Percentiles rank a stretch among this genome's conserved stretches.
Evolutionary conservation across 2,113 vertebrate genomes (phyloP).

Genomic region (Thryonomys swinderianus): DNA sequence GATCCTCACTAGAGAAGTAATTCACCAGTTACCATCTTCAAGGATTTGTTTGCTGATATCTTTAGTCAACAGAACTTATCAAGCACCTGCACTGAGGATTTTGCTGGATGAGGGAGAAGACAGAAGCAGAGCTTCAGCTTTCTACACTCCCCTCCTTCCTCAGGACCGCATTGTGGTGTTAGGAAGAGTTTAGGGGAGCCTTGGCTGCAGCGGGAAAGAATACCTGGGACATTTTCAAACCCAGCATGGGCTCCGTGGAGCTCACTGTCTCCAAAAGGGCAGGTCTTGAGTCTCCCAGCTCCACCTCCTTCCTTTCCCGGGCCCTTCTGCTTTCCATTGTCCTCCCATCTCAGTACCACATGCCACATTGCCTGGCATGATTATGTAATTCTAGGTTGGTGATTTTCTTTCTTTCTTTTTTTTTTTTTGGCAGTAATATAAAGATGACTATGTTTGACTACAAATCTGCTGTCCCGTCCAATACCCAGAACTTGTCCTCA

Average conservation of each 20-base stretch:
- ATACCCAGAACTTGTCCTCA: not conserved
- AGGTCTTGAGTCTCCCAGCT: not conserved
- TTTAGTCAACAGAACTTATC: not conserved
- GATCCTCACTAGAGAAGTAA: not conserved
- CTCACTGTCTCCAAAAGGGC: not conserved
- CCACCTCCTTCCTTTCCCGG: fast-evolving
- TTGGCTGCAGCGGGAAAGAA: not conserved
- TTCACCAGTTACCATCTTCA: not conserved
- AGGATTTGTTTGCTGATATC: not conserved
- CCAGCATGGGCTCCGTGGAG: too few relatives aligned
- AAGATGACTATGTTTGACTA: too few relatives aligned
- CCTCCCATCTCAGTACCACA: too few relatives aligned
- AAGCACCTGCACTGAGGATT: not conserved
- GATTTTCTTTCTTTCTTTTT: too few relatives aligned
- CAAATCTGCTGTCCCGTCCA: too few relatives aligned
- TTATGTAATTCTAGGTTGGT: too few relatives aligned
- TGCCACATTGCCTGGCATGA: too few relatives aligned
- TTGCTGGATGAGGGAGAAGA: not conserved
- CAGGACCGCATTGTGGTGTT: not conserved
- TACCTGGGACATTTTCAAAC: fast-evolving
- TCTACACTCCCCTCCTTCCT: not conserved
- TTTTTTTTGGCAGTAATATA: too few relatives aligned
- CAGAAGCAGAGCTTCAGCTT: not conserved
- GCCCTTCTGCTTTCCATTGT: fast-evolving
- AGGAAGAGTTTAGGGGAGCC: not conserved